Evolutionary conservation across 23 tunicate genomes (phyloP), one percentile per base, ranked within the genome.

Genomic region (Styela clava): DNA sequence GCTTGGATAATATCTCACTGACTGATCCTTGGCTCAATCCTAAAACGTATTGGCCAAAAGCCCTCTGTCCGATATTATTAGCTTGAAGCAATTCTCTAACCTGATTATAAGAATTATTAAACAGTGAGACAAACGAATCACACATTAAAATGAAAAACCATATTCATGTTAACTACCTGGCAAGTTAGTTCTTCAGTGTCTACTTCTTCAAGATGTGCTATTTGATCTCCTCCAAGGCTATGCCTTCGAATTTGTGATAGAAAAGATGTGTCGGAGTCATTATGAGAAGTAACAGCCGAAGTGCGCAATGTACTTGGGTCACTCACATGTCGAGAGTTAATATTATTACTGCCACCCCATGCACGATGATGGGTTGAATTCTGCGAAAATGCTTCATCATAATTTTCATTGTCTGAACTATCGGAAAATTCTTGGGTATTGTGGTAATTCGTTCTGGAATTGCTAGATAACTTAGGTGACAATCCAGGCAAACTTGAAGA

Each of bases 161-260:
- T n/a, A n/a, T n/a, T n/a, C n/a, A n/a, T n/a, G n/a, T n/a, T n/a
- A n/a, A n/a, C 12, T 44, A 76, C 81, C 65, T 76, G 81, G 20
- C 64, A 33, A 16, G 81, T 76, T 22, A 76, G 65, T n/a, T 76
- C 81, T 23, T 76, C 81, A 7, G 81, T 76, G 81, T 76, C 81
- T 12, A 76, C 64, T 22, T 76, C 65, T 52, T 44, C 81, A n/a
- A 26, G 5, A 52, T 30, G 56, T 12, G 56, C 9, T 12, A 44
- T 44, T 44, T 44, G 56, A 44, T 44, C 56, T 5, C 7, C 56
- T 7, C 56, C 56, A 44, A 44, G 56, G 12, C 56, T 44, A 44
- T 44, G 12, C 56, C 56, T 7, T 44, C 56, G 7, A 12, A 44
- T 5, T 44, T 12, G 7, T 44, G 56, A 44, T 12, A 44, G 12